These are phyloP conservation scores for Cartodere bifasciata DNA, from an alignment of 2,888 invertebrate species.

Conservation along the genomic window DNA sequence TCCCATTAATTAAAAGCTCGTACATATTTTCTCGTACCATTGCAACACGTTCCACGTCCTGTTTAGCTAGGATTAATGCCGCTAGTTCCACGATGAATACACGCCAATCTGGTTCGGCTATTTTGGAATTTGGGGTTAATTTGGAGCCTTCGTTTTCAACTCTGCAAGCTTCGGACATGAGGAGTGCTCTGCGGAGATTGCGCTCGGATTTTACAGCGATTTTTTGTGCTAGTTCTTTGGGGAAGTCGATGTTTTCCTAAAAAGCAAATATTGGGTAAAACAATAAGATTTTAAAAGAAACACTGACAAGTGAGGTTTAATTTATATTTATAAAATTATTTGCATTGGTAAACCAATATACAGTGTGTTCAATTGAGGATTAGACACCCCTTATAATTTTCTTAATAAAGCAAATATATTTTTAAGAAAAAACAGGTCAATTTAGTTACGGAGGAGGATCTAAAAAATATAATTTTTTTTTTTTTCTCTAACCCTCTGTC, in stretches of 20 bases:
- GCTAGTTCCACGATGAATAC: conserved; percentile 78
- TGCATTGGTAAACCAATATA: too few relatives aligned
- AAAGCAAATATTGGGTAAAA: conserved; percentile 52
- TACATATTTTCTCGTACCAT: conserved; percentile 82
- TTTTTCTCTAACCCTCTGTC: too few relatives aligned
- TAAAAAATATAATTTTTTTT: too few relatives aligned
- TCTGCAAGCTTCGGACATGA: conserved; percentile 89
- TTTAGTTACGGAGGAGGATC: too few relatives aligned
- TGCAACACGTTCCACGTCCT: conserved; percentile 70
- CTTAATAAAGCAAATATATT: too few relatives aligned
- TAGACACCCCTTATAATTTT: too few relatives aligned
- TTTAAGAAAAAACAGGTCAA: too few relatives aligned
- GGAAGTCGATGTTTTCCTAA: conserved; percentile 69
- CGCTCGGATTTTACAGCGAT: conserved; percentile 72
- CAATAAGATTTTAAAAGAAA: too few relatives aligned
- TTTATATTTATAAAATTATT: too few relatives aligned
- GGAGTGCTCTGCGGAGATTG: conserved; percentile 81
- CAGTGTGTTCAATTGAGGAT: too few relatives aligned
- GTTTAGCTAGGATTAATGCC: conserved; percentile 44
- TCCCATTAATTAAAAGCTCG: conserved; percentile 86
- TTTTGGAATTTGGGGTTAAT: conserved; percentile 56
- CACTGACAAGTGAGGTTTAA: too few relatives aligned
- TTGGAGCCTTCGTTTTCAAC: conserved; percentile 79
- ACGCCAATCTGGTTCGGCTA: conserved; percentile 90
- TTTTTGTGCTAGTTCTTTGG: conserved; percentile 59